phyloP scores from a whole-genome alignment of 2,113 vertebrate genomes.

The Cepphus grylle region DNA sequence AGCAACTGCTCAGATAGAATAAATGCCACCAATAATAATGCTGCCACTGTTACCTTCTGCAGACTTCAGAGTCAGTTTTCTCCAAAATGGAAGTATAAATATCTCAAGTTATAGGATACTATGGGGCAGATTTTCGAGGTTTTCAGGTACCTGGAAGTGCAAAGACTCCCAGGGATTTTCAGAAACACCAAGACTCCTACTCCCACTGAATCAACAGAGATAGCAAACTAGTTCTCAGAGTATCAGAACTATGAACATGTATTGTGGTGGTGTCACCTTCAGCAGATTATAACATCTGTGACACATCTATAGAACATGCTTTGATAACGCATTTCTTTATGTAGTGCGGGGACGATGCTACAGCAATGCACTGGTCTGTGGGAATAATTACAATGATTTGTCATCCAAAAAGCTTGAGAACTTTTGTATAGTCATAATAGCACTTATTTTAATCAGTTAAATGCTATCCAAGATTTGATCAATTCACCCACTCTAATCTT shows the following conservation, averaged over 20 bases:
- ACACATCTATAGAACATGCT: neutral
- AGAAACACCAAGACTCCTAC: neutral
- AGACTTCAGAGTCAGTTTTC: neutral
- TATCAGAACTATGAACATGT: neutral
- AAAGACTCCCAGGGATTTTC: neutral
- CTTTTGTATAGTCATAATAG: neutral
- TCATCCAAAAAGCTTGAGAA: neutral
- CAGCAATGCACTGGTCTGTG: neutral
- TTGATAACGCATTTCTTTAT: neutral
- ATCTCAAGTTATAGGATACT: neutral
- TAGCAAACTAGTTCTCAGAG: neutral
- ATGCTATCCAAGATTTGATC: neutral
- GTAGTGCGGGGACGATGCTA: neutral
- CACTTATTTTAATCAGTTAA: neutral
- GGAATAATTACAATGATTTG: neutral
- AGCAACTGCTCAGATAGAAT: slow-evolving; percentile 12
- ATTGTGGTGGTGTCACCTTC: neutral
- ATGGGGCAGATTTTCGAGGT: neutral
- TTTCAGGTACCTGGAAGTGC: neutral
- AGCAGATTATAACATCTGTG: neutral
- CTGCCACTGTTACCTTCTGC: neutral
- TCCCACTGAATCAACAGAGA: neutral
- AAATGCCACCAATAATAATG: slow-evolving; percentile 27
- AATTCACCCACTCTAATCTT: neutral
- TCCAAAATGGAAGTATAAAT: neutral